Conservation (phyloP, 2,797 vertebrate genomes). For the Epinephelus malabaricus region DNA sequence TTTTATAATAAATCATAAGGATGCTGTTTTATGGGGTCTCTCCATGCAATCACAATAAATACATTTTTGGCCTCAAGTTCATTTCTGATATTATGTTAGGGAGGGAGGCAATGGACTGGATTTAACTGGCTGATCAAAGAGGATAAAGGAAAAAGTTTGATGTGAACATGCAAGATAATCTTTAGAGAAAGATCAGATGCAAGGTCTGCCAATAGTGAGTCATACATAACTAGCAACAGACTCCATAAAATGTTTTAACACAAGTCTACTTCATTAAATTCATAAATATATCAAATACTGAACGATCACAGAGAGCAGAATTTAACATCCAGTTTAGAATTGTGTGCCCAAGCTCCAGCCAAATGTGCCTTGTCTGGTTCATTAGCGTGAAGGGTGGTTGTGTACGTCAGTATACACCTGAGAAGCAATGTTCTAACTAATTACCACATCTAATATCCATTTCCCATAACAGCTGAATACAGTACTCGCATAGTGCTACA, state of each 20-base stretch:
- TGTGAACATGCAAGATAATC: background rate
- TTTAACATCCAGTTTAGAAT: background rate
- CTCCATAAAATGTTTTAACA: background rate
- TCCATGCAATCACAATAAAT: background rate
- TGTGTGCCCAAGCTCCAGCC: background rate
- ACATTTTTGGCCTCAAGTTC: background rate
- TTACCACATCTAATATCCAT: no score
- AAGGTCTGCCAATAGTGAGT: background rate
- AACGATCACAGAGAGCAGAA: background rate
- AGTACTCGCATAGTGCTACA: background rate
- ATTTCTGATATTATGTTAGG: conserved; percentile 8
- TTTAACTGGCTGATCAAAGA: background rate
- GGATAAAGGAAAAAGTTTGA: background rate
- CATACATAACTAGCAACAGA: background rate
- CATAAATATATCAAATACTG: background rate
- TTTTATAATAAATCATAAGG: background rate
- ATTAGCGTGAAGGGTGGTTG: background rate
- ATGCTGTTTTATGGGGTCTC: background rate
- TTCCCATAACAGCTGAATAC: background rate
- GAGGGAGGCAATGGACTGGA: background rate
- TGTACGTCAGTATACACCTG: background rate
- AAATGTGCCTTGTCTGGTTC: background rate
- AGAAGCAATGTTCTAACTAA: background rate
- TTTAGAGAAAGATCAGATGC: background rate
- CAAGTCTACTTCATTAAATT: background rate